Percentiles rank a stretch among this genome's conserved stretches.
Conservation (phyloP, 2,888 invertebrate genomes). For the Mythimna lalbum region DNA sequence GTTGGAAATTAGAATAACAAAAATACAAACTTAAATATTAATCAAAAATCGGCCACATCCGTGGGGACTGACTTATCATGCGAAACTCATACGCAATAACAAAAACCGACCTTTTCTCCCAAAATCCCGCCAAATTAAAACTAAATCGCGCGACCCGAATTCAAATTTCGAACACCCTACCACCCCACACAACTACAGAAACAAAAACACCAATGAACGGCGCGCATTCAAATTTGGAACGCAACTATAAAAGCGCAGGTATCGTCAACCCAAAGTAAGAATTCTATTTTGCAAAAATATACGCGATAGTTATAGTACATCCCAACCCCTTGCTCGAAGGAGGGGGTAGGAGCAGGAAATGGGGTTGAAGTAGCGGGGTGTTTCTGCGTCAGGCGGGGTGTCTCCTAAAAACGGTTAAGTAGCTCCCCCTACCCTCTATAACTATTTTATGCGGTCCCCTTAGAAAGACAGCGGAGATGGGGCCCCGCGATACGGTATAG, state of each 20-base stretch:
- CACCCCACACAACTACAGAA: slow-evolving; percentile 78
- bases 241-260: slow-evolving; percentile 85
- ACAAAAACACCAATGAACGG: slow-evolving; percentile 84
- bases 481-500: slow-evolving; percentile 85
- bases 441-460: slow-evolving; percentile 91
- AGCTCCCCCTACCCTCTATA: slow-evolving; percentile 89
- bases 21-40: slow-evolving; percentile 12
- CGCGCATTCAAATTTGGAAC: slow-evolving; percentile 81
- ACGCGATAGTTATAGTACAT: slow-evolving; percentile 85
- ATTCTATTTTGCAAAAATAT: slow-evolving; percentile 89
- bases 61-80: slow-evolving; percentile 58
- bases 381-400: slow-evolving; percentile 87
- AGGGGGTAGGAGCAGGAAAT: slow-evolving; percentile 84
- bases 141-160: slow-evolving; percentile 88
- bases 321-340: slow-evolving; percentile 71
- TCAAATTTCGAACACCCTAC: slow-evolving; percentile 77
- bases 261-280: slow-evolving; percentile 88
- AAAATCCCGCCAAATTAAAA: slow-evolving; percentile 87
- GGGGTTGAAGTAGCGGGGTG: slow-evolving; percentile 86
- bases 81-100: slow-evolving; percentile 73
- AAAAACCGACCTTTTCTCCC: slow-evolving; percentile 78
- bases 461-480: slow-evolving; percentile 90
- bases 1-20: neutral
- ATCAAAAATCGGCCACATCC: slow-evolving; percentile 42
- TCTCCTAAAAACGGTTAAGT: slow-evolving; percentile 91